Evolutionary conservation across 2,888 invertebrate genomes (phyloP).

Genomic region (Platycnemis pennipes): DNA sequence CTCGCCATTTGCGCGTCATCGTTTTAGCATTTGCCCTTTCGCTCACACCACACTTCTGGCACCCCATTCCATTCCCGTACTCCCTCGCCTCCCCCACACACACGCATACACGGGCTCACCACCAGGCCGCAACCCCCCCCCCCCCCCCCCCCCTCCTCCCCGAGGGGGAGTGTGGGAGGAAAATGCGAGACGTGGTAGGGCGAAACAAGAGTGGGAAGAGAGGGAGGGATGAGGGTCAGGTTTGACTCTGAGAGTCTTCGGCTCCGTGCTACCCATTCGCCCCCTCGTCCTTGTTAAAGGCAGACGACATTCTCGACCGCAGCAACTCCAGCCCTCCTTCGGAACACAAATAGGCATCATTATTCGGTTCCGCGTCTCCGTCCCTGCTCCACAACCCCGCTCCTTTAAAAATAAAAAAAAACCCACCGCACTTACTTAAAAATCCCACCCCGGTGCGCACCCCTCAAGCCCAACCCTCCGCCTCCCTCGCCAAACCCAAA

Average conservation of each 20-base stretch:
- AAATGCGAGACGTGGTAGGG: neutral
- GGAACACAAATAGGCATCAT: slow-evolving; percentile 56
- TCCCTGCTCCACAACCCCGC: neutral
- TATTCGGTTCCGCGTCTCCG: slow-evolving; percentile 53
- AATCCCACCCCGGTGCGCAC: neutral
- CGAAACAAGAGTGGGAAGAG: neutral
- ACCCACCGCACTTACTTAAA: neutral
- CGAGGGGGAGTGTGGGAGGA: neutral
- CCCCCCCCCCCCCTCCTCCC: neutral
- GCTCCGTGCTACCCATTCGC: neutral
- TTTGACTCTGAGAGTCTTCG: neutral
- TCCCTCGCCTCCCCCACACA: neutral
- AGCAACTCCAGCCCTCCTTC: slow-evolving; percentile 7
- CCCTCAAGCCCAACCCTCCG: neutral
- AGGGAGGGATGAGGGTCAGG: too few relatives aligned
- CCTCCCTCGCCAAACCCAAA: neutral
- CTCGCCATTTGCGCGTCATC: slow-evolving; percentile 16
- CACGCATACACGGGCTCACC: neutral
- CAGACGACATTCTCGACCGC: slow-evolving; percentile 44
- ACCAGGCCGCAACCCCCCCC: neutral
- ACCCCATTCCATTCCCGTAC: too few relatives aligned
- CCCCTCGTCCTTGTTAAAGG: slow-evolving; percentile 37
- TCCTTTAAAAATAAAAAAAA: neutral
- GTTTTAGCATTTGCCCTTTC: neutral
- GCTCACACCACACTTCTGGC: neutral